phyloP scores from a whole-genome alignment of 2,888 invertebrate species.

The Pristionchus exspectatus region DNA sequence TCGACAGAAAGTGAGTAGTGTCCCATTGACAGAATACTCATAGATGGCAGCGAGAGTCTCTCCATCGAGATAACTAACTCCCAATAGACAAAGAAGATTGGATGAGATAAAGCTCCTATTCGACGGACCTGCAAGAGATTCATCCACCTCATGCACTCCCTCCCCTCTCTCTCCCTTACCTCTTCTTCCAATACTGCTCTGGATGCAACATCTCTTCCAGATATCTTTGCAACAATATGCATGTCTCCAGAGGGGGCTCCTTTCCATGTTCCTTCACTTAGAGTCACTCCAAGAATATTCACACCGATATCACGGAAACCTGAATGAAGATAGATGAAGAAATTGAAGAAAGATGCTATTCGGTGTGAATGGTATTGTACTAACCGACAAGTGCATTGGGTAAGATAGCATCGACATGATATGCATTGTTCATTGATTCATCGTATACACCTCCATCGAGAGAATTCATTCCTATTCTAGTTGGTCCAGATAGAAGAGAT shows the following conservation, averaged over 20 bases:
- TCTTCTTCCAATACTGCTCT: conserved; percentile 66
- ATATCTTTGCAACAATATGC: conserved; percentile 64
- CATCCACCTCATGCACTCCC: not conserved
- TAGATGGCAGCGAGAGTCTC: conserved; percentile 57
- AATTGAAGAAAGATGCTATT: not conserved
- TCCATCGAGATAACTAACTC: conserved; percentile 65
- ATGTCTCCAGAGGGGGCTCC: conserved; percentile 48
- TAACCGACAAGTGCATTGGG: not conserved
- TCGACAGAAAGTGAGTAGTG: conserved; percentile 29
- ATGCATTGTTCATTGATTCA: conserved; percentile 69
- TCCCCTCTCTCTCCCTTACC: conserved; percentile 53
- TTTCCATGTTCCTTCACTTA: conserved; percentile 42
- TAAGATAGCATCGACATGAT: conserved; percentile 72
- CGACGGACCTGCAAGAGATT: conserved; percentile 41
- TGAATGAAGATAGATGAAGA: not conserved
- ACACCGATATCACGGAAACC: conserved; percentile 26
- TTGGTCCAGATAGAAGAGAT: conserved; percentile 82
- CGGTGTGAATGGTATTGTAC: not conserved
- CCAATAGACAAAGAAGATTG: conserved; percentile 96
- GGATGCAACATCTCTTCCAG: conserved; percentile 62
- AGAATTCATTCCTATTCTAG: conserved; percentile 34
- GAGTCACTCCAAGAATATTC: not conserved
- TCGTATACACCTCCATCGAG: conserved; percentile 55
- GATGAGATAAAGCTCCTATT: conserved; percentile 94
- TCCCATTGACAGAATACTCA: conserved; percentile 51